A percentile compares a stretch with the other conserved stretches of the same genome.
phyloP scores from a whole-genome alignment of 1,140 invertebrate species.

The Elysia chlorotica region DNA sequence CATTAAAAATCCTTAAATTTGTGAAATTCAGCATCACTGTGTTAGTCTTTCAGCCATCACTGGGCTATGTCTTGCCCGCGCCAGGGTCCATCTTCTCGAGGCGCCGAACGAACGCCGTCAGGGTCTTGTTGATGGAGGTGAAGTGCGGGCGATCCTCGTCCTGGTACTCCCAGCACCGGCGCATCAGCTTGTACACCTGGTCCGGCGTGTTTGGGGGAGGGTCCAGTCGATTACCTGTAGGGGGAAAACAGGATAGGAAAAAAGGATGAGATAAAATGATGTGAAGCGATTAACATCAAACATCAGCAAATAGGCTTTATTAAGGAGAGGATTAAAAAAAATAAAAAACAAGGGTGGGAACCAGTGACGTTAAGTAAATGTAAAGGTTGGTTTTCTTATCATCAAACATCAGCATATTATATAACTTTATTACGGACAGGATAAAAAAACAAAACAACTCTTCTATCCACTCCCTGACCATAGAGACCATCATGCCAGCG shows the following conservation, averaged over 20 bases:
- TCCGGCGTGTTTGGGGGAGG: constrained; percentile 85
- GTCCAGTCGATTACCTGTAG: constrained; percentile 85
- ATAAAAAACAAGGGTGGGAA: no score
- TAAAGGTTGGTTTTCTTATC: not conserved
- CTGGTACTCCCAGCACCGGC: constrained; percentile 91
- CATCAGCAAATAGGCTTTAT: not conserved
- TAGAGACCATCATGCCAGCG: not conserved
- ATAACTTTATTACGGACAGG: not conserved
- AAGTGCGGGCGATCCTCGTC: constrained; percentile 91
- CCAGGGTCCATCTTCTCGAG: no score
- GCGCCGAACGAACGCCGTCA: constrained; percentile 16
- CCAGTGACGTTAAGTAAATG: no score
- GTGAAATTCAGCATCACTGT: no score
- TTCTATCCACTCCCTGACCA: not conserved
- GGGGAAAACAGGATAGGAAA: not conserved
- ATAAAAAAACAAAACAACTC: not conserved
- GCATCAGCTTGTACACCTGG: constrained; percentile 88
- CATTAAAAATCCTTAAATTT: no score
- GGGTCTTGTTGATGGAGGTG: constrained; percentile 71
- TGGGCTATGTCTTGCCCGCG: no score
- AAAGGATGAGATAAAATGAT: not conserved
- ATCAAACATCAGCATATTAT: not conserved
- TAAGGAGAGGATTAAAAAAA: no score
- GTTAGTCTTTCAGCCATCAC: no score
- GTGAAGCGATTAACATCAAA: not conserved